Evolutionary conservation across 2,888 invertebrate genomes (phyloP).

Genomic region (Drosophila phalerata): DNA sequence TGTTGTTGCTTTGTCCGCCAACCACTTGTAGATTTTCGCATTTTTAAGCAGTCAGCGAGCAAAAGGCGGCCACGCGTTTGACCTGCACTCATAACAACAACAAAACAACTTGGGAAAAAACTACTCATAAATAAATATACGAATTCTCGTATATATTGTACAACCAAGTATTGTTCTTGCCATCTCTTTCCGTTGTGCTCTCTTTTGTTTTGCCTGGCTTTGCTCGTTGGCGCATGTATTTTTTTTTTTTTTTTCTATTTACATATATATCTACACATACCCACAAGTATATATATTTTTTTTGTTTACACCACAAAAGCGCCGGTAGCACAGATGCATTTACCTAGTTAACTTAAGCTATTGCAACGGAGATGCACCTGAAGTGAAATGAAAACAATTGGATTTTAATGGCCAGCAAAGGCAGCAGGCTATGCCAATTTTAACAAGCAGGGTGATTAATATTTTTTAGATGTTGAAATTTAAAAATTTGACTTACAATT

Average conservation of each 20-base stretch:
- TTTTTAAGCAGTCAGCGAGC: slow-evolving; percentile 53
- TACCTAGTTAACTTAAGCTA: slow-evolving; percentile 20
- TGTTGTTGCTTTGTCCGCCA: slow-evolving; percentile 29
- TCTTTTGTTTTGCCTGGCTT: slow-evolving; percentile 65
- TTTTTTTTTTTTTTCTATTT: slow-evolving; percentile 21
- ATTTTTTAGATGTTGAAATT: slow-evolving; percentile 30
- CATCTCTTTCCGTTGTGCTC: slow-evolving; percentile 28
- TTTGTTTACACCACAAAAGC: slow-evolving; percentile 65
- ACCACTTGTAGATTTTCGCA: slow-evolving; percentile 78
- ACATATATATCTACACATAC: slow-evolving; percentile 21
- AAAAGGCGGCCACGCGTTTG: slow-evolving; percentile 73
- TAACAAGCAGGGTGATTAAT: slow-evolving; percentile 1
- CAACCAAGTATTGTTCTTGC: slow-evolving; percentile 49
- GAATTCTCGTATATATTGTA: slow-evolving; percentile 9
- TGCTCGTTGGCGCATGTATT: slow-evolving; percentile 55
- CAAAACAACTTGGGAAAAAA: slow-evolving; percentile 52
- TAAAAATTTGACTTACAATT: background rate
- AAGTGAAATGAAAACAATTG: slow-evolving; percentile 50
- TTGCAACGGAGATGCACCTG: slow-evolving; percentile 41
- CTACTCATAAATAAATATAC: slow-evolving; percentile 74
- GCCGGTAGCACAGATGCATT: slow-evolving; percentile 38
- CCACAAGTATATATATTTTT: slow-evolving; percentile 18
- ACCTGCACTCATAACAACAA: slow-evolving; percentile 52
- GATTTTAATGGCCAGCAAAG: slow-evolving; percentile 34
- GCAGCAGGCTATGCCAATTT: slow-evolving; percentile 17